Evolutionary conservation across 2,888 invertebrate genomes (phyloP), one percentile per base, ranked within the genome.

Genomic region (Heliothis peltigera): DNA sequence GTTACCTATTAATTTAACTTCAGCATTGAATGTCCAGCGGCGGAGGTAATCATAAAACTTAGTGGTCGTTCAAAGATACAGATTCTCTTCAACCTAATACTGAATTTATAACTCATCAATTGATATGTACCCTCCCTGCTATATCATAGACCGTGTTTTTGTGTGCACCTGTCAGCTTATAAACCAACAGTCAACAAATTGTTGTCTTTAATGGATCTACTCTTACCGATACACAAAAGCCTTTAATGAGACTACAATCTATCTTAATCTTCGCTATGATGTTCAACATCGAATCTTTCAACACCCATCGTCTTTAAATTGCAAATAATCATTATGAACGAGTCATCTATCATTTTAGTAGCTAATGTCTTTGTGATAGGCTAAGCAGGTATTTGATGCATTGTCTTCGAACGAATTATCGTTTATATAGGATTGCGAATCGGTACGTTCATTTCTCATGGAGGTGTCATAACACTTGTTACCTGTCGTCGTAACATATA

Each of bases 321-420:
- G 64, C 48, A 44, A 61, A 66, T 79, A 76, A 77, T 77, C 54
- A 68, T 57, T 32, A 46, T 21, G 54, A 15, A 15, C 19, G 21
- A 56, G 46, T 48, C 78, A 80, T 78, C 70, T 59, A 77, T 74
- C 80, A 80, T 77, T 53, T 56, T 32, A 64, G 7, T 28, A 3
- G 22, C 53, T 68, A 77, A 77, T 70, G 64, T 2, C 12, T 53
- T 67, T 67, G 51, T 58, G 66, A 73, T 61, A 65, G 66, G 21
- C 22, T 67, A 70, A 70, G 39, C 4, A 65, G 77, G 55, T 15
- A 17, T 17, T 7, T 75, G 67, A 42, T 55, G 53, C 28, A 69
- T 79, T 74, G 71, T 81, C 69, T 73, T 57, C 35, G 22, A 52
- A 59, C 43, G 25, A 54, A 12, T 56, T 18, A 59, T 59, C 61